Conservation (phyloP, 2,113 vertebrate species). For the Elephantulus edwardii region DNA sequence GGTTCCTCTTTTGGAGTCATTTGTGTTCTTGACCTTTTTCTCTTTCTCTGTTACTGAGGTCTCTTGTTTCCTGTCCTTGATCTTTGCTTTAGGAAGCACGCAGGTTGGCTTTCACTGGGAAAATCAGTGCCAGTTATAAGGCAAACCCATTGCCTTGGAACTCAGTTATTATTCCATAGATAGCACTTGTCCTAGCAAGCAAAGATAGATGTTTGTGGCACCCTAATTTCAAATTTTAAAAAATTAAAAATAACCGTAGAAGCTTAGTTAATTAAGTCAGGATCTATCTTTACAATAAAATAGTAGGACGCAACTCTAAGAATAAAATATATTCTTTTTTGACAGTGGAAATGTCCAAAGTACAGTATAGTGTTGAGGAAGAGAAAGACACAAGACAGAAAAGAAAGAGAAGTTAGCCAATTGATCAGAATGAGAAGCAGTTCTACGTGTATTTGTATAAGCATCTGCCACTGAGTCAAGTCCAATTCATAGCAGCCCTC, state of each 20-base stretch:
- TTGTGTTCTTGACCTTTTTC: conserved; percentile 8
- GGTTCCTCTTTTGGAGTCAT: neutral
- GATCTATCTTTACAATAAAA: neutral
- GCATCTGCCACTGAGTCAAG: too few relatives aligned
- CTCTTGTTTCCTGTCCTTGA: neutral
- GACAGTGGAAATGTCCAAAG: conserved; percentile 4
- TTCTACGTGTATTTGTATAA: neutral
- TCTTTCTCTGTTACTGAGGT: neutral
- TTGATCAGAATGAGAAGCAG: neutral
- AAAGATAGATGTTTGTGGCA: neutral
- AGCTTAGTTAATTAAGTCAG: neutral
- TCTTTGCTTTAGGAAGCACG: neutral
- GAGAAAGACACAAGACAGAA: neutral
- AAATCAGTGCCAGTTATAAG: neutral
- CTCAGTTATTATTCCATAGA: neutral
- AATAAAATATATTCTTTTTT: neutral
- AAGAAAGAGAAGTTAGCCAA: neutral
- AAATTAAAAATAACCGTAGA: neutral
- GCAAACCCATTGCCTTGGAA: neutral
- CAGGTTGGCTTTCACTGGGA: neutral
- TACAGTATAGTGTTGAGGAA: neutral
- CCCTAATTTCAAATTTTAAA: conserved; percentile 13
- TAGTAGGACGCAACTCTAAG: neutral
- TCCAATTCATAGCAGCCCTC: too few relatives aligned
- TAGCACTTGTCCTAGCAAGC: neutral